Evolutionary conservation across 2,888 invertebrate species (phyloP).

Genomic region (Myopa tessellatipennis): DNA sequence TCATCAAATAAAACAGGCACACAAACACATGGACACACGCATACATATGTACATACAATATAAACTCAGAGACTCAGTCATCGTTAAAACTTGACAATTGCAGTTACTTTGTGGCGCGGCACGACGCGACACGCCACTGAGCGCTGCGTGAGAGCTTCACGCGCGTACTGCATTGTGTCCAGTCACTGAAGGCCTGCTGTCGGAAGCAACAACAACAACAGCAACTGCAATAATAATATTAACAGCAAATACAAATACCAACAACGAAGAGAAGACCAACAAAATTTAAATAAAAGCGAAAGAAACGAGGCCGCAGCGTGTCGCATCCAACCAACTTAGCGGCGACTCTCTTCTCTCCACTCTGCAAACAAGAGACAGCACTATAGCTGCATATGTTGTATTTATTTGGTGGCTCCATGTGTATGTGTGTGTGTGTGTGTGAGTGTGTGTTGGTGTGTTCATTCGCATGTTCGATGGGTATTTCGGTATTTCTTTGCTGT

Average conservation of each 20-base stretch:
- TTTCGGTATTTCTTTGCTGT: no score
- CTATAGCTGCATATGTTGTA: no score
- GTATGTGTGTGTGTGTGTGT: no score
- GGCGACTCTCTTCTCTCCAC: no score
- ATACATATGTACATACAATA: background rate
- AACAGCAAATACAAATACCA: background rate
- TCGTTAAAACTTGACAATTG: conserved; percentile 6
- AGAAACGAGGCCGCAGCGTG: no score
- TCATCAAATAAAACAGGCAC: background rate
- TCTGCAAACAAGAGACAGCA: no score
- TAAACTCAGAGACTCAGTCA: background rate
- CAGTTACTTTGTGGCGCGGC: background rate
- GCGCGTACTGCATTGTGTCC: background rate
- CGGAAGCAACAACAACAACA: background rate
- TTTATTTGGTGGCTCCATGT: no score
- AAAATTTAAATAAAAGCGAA: no score
- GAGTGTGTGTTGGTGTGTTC: no score
- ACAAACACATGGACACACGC: background rate
- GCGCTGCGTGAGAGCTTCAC: background rate
- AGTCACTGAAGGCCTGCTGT: background rate
- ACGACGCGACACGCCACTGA: background rate
- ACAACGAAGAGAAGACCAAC: no score
- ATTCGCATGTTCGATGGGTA: no score
- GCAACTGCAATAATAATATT: background rate
- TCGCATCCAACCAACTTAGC: no score